Conservation (phyloP, 2,113 vertebrate genomes). For the Galeopterus variegatus region DNA sequence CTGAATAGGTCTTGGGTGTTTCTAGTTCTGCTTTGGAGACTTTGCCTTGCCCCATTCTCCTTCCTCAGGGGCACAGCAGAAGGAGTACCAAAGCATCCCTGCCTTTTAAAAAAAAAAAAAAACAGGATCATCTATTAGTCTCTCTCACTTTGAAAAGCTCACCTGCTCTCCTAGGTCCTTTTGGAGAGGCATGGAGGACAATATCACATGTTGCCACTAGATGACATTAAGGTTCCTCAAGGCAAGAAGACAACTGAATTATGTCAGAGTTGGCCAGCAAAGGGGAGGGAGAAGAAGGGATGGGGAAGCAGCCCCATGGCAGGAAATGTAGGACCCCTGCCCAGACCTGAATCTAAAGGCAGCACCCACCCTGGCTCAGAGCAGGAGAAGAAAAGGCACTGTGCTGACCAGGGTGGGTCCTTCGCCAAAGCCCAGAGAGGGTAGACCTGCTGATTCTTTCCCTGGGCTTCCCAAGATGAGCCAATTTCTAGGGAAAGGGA, state of each 20-base stretch:
- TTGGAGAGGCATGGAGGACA: constrained; percentile 52
- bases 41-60: not conserved
- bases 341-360: constrained; percentile 79
- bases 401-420: constrained; percentile 73
- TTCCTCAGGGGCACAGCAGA: not conserved
- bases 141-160: constrained; percentile 61
- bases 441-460: constrained; percentile 55
- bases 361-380: constrained; percentile 78
- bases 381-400: constrained; percentile 85
- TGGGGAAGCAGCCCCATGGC: constrained; percentile 54
- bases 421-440: constrained; percentile 69
- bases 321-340: constrained; percentile 58
- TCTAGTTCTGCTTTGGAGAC: not conserved
- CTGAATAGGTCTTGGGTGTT: not conserved
- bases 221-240: constrained; percentile 75
- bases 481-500: constrained; percentile 62
- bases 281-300: not conserved
- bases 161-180: constrained; percentile 44
- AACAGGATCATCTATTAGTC: constrained; percentile 1
- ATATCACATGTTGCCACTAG: constrained; percentile 12
- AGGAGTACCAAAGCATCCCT: not conserved
- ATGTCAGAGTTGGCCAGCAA: constrained; percentile 61
- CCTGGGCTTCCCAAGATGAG: constrained; percentile 70
- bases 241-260: constrained; percentile 78
- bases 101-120: not conserved